Evolutionary conservation across 2,797 vertebrate species (phyloP).

Genomic region (Etheostoma perlongum): DNA sequence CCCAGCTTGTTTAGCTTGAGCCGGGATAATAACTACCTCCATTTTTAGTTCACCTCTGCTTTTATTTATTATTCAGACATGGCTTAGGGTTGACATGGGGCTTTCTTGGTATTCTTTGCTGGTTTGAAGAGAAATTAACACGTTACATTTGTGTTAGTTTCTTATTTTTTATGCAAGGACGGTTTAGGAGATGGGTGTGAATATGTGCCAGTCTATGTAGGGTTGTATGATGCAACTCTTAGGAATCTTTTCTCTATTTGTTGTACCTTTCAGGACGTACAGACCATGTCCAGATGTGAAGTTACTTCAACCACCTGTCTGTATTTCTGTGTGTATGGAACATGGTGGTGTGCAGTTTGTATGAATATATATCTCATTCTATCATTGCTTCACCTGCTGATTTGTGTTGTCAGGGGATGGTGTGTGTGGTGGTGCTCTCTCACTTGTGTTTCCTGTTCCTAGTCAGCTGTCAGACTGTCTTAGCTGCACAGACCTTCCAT

Average conservation of each 20-base stretch:
- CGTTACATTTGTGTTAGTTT: conserved; percentile 33
- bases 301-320: conserved; percentile 51
- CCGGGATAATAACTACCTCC: conserved; percentile 67
- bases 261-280: conserved; percentile 13
- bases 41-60: conserved; percentile 55
- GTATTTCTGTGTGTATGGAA: conserved; percentile 42
- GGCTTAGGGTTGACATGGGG: conserved; percentile 10
- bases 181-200: neutral
- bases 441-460: conserved; percentile 41
- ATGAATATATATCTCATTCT: conserved; percentile 4
- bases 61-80: conserved; percentile 62
- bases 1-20: conserved; percentile 70
- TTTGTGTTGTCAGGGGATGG: conserved; percentile 39
- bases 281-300: conserved; percentile 55
- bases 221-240: conserved; percentile 10
- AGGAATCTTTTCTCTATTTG: neutral
- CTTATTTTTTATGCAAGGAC: conserved; percentile 1
- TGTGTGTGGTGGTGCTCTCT: conserved; percentile 27
- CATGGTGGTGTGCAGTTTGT: conserved; percentile 29
- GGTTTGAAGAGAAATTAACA: conserved; percentile 27
- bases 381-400: conserved; percentile 56
- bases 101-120: conserved; percentile 18
- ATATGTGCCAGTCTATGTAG: neutral
- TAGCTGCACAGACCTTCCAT: conserved; percentile 3
- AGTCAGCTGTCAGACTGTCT: conserved; percentile 33